Evolutionary conservation across 2,797 vertebrate genomes (phyloP).

Genomic region (Selene dorsalis): DNA sequence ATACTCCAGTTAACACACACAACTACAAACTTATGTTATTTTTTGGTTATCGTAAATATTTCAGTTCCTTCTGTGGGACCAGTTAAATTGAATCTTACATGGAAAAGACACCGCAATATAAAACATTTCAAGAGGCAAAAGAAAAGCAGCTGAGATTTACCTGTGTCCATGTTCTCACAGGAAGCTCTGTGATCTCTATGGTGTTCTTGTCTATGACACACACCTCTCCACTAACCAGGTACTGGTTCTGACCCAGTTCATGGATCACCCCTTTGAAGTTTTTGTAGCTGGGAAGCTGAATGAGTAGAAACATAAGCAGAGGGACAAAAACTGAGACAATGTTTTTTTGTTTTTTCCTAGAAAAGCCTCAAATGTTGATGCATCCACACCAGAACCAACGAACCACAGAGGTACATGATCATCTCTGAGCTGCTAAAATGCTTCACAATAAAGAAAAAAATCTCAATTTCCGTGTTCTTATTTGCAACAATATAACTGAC

Average conservation of each 20-base stretch:
- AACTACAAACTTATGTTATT: neutral
- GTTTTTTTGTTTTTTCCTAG: neutral
- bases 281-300: conserved; percentile 97
- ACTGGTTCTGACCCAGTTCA: conserved; percentile 97
- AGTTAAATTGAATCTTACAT: neutral
- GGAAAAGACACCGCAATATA: too few relatives aligned
- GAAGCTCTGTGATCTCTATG: conserved; percentile 97
- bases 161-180: conserved; percentile 99
- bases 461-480: too few relatives aligned
- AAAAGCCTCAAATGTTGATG: neutral
- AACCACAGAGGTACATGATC: neutral
- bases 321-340: neutral
- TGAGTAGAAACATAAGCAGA: neutral
- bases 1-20: neutral
- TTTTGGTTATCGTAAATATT: neutral
- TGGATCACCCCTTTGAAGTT: conserved; percentile 96
- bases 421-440: too few relatives aligned
- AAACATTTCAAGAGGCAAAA: neutral
- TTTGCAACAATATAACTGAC: too few relatives aligned
- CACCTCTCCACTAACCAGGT: conserved; percentile 95
- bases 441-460: too few relatives aligned
- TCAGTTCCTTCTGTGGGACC: neutral
- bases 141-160: conserved; percentile 69
- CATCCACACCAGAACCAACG: neutral
- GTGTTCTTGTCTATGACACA: conserved; percentile 96